Conservation (phyloP, 2,888 invertebrate species). For the Gasteruption jaculator region DNA sequence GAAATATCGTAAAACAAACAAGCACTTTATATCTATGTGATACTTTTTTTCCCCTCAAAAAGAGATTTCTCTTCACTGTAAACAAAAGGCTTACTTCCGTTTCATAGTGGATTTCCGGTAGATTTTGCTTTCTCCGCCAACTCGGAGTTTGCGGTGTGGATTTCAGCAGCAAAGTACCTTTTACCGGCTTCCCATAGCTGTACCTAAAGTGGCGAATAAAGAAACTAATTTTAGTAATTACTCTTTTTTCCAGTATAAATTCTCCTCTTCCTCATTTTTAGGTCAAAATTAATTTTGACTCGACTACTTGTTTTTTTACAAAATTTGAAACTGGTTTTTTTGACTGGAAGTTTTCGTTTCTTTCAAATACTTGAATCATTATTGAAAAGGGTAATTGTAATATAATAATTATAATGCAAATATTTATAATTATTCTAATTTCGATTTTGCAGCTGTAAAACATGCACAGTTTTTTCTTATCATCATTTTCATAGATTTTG, state of each 20-base stretch:
- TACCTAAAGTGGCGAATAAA: constrained; percentile 54
- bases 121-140: constrained; percentile 42
- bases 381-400: too few relatives aligned
- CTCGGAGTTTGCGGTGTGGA: constrained; percentile 42
- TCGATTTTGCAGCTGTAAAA: too few relatives aligned
- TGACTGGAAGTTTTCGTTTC: too few relatives aligned
- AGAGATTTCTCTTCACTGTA: neutral
- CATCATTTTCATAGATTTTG: too few relatives aligned
- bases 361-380: too few relatives aligned
- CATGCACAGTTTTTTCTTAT: too few relatives aligned
- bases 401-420: too few relatives aligned
- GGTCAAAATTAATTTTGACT: neutral
- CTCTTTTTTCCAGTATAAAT: too few relatives aligned
- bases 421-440: too few relatives aligned
- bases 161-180: constrained; percentile 55
- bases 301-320: neutral
- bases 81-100: constrained; percentile 31
- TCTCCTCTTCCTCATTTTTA: too few relatives aligned
- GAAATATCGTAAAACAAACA: constrained; percentile 10
- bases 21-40: neutral
- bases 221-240: too few relatives aligned
- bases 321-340: too few relatives aligned
- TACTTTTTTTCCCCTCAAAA: neutral
- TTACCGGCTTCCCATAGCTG: constrained; percentile 61
- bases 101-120: constrained; percentile 43